phyloP scores from a whole-genome alignment of 2,113 vertebrate species.

The Pungitius pungitius region DNA sequence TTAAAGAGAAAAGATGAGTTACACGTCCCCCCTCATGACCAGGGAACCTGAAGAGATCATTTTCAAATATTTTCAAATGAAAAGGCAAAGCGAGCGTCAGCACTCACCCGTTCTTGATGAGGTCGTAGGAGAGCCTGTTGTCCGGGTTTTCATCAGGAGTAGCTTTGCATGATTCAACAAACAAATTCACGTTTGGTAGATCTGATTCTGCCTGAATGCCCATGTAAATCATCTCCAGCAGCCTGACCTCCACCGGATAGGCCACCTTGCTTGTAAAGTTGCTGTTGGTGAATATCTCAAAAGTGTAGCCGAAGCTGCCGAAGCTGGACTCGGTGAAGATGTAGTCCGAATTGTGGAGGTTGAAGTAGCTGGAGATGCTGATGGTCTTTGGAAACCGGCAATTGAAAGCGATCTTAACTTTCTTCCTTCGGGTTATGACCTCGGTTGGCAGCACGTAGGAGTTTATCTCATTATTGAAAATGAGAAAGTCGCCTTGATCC shows the following conservation, averaged over 20 bases:
- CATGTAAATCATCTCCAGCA: constrained; percentile 72
- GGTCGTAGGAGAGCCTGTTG: constrained; percentile 66
- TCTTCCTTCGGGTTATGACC: constrained; percentile 65
- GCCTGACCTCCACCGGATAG: constrained; percentile 74
- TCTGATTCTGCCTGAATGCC: constrained; percentile 71
- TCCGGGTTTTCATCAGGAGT: constrained; percentile 75
- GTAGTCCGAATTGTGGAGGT: constrained; percentile 68
- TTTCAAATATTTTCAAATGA: background rate
- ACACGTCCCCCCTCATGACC: background rate
- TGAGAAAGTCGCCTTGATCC: constrained; percentile 74
- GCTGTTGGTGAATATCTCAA: constrained; percentile 68
- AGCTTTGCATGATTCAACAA: constrained; percentile 81
- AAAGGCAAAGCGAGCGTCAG: background rate
- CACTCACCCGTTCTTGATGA: constrained; percentile 76
- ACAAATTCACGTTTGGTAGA: constrained; percentile 66
- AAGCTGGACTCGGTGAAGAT: constrained; percentile 78
- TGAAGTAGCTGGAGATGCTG: constrained; percentile 67
- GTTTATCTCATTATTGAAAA: constrained; percentile 75
- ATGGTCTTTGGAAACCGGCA: constrained; percentile 78
- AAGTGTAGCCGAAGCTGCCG: constrained; percentile 77
- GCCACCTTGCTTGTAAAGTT: constrained; percentile 57
- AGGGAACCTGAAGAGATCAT: background rate
- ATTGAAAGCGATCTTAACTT: constrained; percentile 68
- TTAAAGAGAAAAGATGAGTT: background rate
- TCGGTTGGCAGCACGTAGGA: constrained; percentile 54